These are phyloP conservation scores for Drosophila kokeensis DNA, from an alignment of 2,888 invertebrate genomes.

Conservation along the genomic window DNA sequence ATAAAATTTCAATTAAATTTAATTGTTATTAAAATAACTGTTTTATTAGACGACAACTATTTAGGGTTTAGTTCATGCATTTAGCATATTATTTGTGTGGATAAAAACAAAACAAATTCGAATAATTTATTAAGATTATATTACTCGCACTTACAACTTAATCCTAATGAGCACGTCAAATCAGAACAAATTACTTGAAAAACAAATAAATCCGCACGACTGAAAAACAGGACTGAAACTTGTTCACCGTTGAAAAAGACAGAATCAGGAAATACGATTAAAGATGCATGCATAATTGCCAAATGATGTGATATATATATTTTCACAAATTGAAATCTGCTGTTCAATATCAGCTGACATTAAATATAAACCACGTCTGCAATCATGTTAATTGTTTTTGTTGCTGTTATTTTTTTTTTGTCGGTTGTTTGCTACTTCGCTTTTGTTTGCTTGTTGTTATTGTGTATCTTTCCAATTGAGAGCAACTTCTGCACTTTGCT, in stretches of 20 bases:
- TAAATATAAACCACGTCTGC: slow-evolving; percentile 38
- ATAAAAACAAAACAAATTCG: not conserved
- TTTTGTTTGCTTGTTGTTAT: slow-evolving; percentile 35
- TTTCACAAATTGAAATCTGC: not conserved
- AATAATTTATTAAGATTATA: not conserved
- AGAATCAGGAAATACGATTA: slow-evolving; percentile 7
- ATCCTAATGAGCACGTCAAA: not conserved
- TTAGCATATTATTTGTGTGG: too few relatives aligned
- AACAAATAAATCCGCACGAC: not conserved
- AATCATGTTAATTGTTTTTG: slow-evolving; percentile 47
- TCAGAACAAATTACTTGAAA: not conserved
- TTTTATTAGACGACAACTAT: not conserved
- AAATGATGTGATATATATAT: slow-evolving; percentile 7
- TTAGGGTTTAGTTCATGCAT: not conserved
- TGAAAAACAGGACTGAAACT: not conserved
- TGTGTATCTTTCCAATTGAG: slow-evolving; percentile 77
- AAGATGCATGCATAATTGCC: slow-evolving; percentile 2
- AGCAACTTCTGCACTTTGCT: slow-evolving; percentile 70
- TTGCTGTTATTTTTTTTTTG: slow-evolving; percentile 29
- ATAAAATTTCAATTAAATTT: not conserved
- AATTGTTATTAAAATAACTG: not conserved
- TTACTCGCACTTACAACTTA: not conserved
- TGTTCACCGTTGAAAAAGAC: not conserved
- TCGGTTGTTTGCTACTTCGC: slow-evolving; percentile 29
- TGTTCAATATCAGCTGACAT: slow-evolving; percentile 4